Evolutionary conservation across 2,888 invertebrate genomes (phyloP).

Genomic region (Epirrhoe alternata): DNA sequence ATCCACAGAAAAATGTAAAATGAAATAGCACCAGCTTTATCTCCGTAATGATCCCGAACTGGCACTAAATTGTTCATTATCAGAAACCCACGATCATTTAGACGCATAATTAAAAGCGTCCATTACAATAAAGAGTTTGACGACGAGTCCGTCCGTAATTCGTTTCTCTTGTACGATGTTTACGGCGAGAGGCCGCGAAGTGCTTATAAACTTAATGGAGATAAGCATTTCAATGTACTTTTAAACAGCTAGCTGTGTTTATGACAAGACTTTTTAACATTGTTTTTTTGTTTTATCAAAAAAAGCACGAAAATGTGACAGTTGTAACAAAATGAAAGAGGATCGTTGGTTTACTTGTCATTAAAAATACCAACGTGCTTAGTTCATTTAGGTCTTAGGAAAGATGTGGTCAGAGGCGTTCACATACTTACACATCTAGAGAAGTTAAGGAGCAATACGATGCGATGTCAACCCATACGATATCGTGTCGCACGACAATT

Average conservation of each 20-base stretch:
- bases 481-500: no score
- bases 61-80: slow-evolving; percentile 29
- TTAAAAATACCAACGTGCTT: no score
- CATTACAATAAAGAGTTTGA: slow-evolving; percentile 31
- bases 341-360: no score
- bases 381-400: no score
- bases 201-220: slow-evolving; percentile 3
- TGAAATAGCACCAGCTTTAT: slow-evolving; percentile 4
- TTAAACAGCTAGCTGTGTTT: not conserved
- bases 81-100: slow-evolving; percentile 35
- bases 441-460: no score
- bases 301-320: no score
- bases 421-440: no score
- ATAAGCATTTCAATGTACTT: slow-evolving; percentile 16
- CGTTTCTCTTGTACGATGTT: slow-evolving; percentile 24
- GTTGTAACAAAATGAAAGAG: no score
- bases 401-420: no score
- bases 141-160: slow-evolving; percentile 30
- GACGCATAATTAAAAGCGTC: slow-evolving; percentile 36
- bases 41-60: slow-evolving; percentile 1
- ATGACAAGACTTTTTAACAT: not conserved
- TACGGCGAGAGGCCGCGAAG: slow-evolving; percentile 17
- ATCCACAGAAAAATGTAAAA: not conserved
- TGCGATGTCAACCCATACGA: no score
- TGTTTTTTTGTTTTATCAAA: not conserved